Conservation (phyloP, 2,888 invertebrate genomes). For the Stratiomys singularior region DNA sequence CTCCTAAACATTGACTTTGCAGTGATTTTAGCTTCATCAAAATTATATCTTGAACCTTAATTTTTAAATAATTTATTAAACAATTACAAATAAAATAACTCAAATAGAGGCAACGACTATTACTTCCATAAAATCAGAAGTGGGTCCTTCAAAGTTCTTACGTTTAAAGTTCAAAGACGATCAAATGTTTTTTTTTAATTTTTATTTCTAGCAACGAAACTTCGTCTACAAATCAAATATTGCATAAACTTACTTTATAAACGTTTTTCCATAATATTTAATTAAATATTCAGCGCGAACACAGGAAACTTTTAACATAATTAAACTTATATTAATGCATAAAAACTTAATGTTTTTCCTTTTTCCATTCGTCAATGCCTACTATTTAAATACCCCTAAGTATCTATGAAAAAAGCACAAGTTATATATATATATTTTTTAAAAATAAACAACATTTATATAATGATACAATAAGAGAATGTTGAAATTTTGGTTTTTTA, state of each 20-base stretch:
- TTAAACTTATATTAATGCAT: conserved; percentile 37
- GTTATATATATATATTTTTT: conserved; percentile 4
- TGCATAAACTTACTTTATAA: conserved; percentile 38
- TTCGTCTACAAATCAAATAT: conserved; percentile 44
- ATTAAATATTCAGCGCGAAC: not conserved
- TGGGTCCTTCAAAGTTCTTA: too few relatives aligned
- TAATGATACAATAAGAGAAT: not conserved
- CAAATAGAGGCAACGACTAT: too few relatives aligned
- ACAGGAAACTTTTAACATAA: conserved; percentile 36
- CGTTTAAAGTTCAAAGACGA: not conserved
- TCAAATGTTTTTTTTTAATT: not conserved
- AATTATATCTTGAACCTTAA: too few relatives aligned
- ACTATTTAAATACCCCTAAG: not conserved
- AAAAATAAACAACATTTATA: conserved; percentile 33
- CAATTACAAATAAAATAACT: too few relatives aligned
- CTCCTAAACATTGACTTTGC: too few relatives aligned
- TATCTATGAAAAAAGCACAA: conserved; percentile 32
- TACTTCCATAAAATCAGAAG: too few relatives aligned
- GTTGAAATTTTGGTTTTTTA: conserved; percentile 11
- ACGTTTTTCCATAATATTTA: conserved; percentile 2
- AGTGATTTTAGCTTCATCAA: too few relatives aligned
- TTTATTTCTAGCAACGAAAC: conserved; percentile 44
- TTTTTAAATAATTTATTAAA: too few relatives aligned
- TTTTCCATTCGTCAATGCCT: conserved; percentile 23
- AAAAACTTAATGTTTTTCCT: conserved; percentile 34